Evolutionary conservation across 2,113 vertebrate species (phyloP), one percentile per base, ranked within the genome.

Genomic region (Beaufortia kweichowensis): DNA sequence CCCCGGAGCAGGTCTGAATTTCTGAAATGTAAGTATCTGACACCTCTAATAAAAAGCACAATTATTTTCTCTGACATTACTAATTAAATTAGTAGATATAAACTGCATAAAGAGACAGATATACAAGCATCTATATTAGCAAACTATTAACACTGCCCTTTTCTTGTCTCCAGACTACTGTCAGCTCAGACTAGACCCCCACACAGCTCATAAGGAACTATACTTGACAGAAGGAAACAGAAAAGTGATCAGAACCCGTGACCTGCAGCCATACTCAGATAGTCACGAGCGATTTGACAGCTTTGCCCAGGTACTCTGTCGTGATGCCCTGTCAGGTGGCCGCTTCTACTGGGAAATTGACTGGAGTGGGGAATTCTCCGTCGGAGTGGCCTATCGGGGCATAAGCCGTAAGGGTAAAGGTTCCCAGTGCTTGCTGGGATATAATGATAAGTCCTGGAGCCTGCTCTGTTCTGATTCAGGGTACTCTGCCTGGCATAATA

Each of bases 271-370:
- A 6, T 88, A 81, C 29, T 80, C 79, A 1, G 92, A 93, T 1
- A 91, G 61, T 79, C 81, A 90, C 0, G 87, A 87, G 15, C 87
- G 92, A 68, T 99, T 98, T 0, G 81, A 95, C 87, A 92, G 91
- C 84, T 93, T 94, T 5, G 96, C 95, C 84, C 97, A 98, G 89
- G 95, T 96, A 61, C 88, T 94, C 77, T 98, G 96, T 35, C 39
- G 71, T 0, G 93, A 98, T 83, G 86, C 91, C 23, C 91, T 93
- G 35, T 87, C 80, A 10, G 81, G 84, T 0, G 94, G 95, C 5
- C 93, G 84, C 59, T 95, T 91, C 88, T 99, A 98, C 91, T 99
- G 97, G 96, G 97, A 99, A 86, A 94, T 98, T 1, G 87, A 86
- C 63, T 84, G 92, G 75, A 97, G 89, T 1, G 90, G 88, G 50